Evolutionary conservation across 2,888 invertebrate species (phyloP), one percentile per base, ranked within the genome.

Genomic region (Lycaena phlaeas): DNA sequence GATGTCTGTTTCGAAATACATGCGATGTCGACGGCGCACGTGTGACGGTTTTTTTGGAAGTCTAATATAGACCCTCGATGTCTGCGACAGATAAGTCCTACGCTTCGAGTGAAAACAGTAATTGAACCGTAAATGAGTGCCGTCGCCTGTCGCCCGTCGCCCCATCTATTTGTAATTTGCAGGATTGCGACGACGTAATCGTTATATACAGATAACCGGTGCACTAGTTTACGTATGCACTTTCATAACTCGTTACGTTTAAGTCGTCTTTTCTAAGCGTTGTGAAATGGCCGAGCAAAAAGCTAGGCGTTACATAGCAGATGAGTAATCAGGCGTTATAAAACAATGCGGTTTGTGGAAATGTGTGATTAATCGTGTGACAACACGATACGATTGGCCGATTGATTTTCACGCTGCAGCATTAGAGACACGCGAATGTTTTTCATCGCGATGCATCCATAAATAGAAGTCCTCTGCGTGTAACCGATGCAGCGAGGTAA

Each of bases 181-280:
- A 66, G 68, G 68, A 74, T 69, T 71, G 68, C 63, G 63, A 58
- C 68, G 68, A 67, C 60, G 64, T 68, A 61, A 34, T 18, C 30
- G 30, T 30, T 30, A 60, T 55, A 54, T 49, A 42, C 60, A 52
- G 60, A 62, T 63, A 64, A 68, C 64, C 60, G 53, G 61, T 63
- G 69, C 44, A 51, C 47, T 36, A 47, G 68, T 73, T 77, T 71
- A 65, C 71, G 68, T 71, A 70, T 69, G 61, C 64, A 66, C 73
- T 81, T 81, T 82, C 82, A 78, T 79, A 81, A 82, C 75, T 56
- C 59, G 71, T 81, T 81, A 81, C 77, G 77, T 74, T 79, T 66
- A 53, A 64, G 65, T 62, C 49, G 61, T 74, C 67, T 77, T 78
- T 79, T 75, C 76, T 68, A 72, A 65, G 61, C 63, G 70, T 79